Percentiles rank a stretch among this genome's conserved stretches.
These are phyloP conservation scores for Rhabdomys pumilio DNA, from an alignment of 2,797 vertebrate species.

Conservation along the genomic window DNA sequence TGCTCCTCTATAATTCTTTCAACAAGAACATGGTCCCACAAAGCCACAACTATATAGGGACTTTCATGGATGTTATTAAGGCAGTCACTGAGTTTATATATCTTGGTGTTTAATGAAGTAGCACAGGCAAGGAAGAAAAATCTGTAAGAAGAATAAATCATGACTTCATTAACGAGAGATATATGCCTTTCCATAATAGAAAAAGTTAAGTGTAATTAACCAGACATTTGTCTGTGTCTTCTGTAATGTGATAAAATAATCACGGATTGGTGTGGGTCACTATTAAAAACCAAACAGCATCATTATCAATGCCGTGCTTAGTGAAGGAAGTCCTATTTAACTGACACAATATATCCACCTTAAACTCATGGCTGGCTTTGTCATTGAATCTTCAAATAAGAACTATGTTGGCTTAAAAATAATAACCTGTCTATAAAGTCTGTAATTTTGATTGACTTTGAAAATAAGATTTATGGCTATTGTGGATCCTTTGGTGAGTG, in stretches of 20 bases:
- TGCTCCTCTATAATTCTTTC: neutral
- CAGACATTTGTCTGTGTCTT: neutral
- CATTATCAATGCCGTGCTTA: neutral
- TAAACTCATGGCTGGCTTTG: neutral
- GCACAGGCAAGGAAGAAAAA: neutral
- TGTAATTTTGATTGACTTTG: neutral
- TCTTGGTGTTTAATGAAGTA: neutral
- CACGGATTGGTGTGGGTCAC: neutral
- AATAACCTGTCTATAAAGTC: neutral
- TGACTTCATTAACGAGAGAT: neutral
- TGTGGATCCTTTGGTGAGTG: neutral
- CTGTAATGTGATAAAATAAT: neutral
- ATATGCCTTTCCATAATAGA: neutral
- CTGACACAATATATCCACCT: neutral
- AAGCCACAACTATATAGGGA: neutral
- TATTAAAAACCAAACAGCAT: neutral
- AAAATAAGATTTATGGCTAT: neutral
- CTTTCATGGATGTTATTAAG: neutral
- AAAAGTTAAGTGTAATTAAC: neutral
- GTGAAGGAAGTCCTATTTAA: neutral
- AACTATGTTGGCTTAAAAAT: neutral
- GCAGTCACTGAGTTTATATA: neutral
- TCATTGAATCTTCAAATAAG: neutral
- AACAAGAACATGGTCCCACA: neutral
- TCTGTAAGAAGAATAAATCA: neutral